A percentile compares a stretch with the other conserved stretches of the same genome.
phyloP scores from a whole-genome alignment of 2,888 invertebrate genomes.

The Tachina grossa region DNA sequence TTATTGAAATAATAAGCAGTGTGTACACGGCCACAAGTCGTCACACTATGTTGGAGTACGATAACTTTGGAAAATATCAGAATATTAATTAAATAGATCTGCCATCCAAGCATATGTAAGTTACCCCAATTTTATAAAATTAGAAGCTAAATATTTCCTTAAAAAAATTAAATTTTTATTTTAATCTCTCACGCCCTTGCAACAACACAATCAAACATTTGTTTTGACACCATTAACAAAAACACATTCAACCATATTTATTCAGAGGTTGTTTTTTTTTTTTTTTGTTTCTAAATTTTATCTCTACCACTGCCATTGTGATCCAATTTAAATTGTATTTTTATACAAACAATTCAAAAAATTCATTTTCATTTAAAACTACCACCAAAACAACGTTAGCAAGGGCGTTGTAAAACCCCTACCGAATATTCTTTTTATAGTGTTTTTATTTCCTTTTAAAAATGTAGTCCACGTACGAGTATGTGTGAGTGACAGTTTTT shows the following conservation, averaged over 20 bases:
- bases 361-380: constrained; percentile 37
- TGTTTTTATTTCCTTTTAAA: constrained; percentile 8
- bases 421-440: too few relatives aligned
- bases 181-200: neutral
- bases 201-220: constrained; percentile 35
- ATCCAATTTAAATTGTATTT: constrained; percentile 60
- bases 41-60: too few relatives aligned
- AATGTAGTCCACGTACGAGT: constrained; percentile 4
- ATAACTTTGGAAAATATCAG: too few relatives aligned
- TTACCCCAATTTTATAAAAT: neutral
- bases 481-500: constrained; percentile 47
- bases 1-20: too few relatives aligned
- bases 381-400: constrained; percentile 31
- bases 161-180: neutral
- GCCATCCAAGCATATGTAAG: too few relatives aligned
- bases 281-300: neutral
- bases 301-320: constrained; percentile 36
- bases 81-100: too few relatives aligned
- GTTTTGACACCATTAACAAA: constrained; percentile 59
- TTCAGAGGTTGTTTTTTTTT: constrained; percentile 25
- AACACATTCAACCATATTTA: constrained; percentile 60
- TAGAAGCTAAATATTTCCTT: neutral
- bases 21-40: too few relatives aligned
- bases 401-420: constrained; percentile 22
- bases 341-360: constrained; percentile 42